phyloP scores from a whole-genome alignment of 2,888 invertebrate species.

The Trisateles emortualis region DNA sequence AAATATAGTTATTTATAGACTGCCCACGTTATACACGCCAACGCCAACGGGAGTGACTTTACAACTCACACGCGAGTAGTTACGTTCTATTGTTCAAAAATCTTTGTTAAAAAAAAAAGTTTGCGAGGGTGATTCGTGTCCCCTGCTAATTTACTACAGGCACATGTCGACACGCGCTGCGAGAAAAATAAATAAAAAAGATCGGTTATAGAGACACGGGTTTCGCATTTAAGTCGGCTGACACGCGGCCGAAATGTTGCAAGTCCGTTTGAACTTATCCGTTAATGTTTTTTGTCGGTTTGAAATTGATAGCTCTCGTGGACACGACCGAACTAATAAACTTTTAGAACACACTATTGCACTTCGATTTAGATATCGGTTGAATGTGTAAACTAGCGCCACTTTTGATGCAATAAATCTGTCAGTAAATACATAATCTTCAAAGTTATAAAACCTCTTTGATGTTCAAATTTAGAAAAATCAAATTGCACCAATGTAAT shows the following conservation, averaged over 20 bases:
- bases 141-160: constrained; percentile 84
- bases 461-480: constrained; percentile 39
- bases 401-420: constrained; percentile 43
- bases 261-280: constrained; percentile 62
- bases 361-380: constrained; percentile 60
- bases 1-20: constrained; percentile 33
- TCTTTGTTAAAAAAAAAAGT: constrained; percentile 80
- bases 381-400: constrained; percentile 60
- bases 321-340: constrained; percentile 58
- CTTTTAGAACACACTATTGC: constrained; percentile 64
- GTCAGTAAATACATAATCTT: constrained; percentile 31
- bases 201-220: constrained; percentile 71
- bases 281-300: constrained; percentile 65
- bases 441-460: constrained; percentile 47
- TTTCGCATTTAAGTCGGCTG: constrained; percentile 75
- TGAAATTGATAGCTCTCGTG: constrained; percentile 69
- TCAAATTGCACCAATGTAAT: constrained; percentile 40
- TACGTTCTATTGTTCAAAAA: constrained; percentile 81
- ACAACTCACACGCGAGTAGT: constrained; percentile 81
- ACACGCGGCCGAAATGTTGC: constrained; percentile 63
- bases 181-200: constrained; percentile 78
- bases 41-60: constrained; percentile 78
- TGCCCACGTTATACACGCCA: constrained; percentile 43
- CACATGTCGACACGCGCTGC: constrained; percentile 85
- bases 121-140: constrained; percentile 79